A percentile compares a stretch with the other conserved stretches of the same genome.
Evolutionary conservation across 1,140 invertebrate species (phyloP).

Genomic region (Drosophila leontia): DNA sequence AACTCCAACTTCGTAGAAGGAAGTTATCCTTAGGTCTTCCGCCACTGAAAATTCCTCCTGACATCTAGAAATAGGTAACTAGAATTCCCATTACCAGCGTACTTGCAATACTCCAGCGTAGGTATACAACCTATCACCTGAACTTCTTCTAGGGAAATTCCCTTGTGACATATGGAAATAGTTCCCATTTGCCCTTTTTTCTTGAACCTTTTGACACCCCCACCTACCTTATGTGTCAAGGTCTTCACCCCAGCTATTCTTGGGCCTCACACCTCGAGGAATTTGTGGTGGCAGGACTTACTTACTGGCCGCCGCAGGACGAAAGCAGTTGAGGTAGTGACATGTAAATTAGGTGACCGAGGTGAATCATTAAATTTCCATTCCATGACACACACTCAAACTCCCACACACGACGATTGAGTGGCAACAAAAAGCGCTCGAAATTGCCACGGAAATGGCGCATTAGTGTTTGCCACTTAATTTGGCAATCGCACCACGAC

Average conservation of each 20-base stretch:
- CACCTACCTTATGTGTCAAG: conserved; percentile 43
- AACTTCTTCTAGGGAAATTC: conserved; percentile 1
- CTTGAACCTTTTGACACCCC: background rate
- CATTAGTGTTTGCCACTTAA: conserved; percentile 79
- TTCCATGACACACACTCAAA: conserved; percentile 11
- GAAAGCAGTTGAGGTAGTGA: conserved; percentile 23
- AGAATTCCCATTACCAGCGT: background rate
- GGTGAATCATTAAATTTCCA: conserved; percentile 49
- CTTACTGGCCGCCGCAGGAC: background rate
- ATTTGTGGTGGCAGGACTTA: conserved; percentile 21
- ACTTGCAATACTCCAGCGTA: background rate
- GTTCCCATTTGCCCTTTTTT: background rate
- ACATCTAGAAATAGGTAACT: background rate
- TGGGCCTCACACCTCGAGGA: conserved; percentile 35
- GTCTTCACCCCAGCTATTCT: conserved; percentile 28
- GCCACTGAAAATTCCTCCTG: background rate
- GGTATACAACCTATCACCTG: background rate
- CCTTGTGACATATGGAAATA: conserved; percentile 1
- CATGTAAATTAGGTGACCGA: conserved; percentile 59
- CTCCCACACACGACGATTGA: conserved; percentile 23
- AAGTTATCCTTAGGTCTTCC: background rate
- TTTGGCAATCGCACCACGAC: conserved; percentile 42
- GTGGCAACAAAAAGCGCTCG: conserved; percentile 66
- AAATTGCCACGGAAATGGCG: conserved; percentile 77
- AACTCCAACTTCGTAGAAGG: background rate